Conservation (phyloP, 2,888 invertebrate species). For the Agapetus fuscipes region DNA sequence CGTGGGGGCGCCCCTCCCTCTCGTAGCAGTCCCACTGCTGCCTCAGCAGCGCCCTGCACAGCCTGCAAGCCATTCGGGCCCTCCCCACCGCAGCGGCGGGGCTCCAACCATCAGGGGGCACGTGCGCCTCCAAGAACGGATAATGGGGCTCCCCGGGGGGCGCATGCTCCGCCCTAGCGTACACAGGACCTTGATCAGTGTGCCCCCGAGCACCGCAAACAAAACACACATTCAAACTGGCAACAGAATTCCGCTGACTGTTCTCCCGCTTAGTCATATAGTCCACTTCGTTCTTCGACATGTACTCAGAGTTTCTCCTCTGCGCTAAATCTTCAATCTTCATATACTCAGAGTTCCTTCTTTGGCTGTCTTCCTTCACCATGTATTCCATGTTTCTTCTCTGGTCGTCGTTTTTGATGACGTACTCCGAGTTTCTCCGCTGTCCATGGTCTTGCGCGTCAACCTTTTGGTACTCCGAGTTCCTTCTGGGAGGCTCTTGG, state of each 20-base stretch:
- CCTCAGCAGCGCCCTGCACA: constrained; percentile 76
- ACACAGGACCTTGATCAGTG: constrained; percentile 48
- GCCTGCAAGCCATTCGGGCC: constrained; percentile 67
- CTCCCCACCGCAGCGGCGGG: constrained; percentile 33
- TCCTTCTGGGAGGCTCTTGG: too few relatives aligned
- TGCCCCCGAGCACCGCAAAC: constrained; percentile 67
- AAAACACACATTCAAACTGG: constrained; percentile 40
- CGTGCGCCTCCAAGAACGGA: constrained; percentile 84
- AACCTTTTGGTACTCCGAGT: too few relatives aligned
- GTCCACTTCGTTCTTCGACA: neutral
- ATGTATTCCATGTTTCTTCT: neutral
- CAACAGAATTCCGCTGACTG: neutral
- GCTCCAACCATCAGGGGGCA: constrained; percentile 70
- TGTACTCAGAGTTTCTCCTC: neutral
- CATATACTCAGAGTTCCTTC: neutral
- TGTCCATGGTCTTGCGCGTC: neutral
- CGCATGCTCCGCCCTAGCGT: constrained; percentile 58
- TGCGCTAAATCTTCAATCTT: too few relatives aligned
- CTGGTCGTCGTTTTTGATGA: neutral
- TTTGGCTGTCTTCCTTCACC: neutral
- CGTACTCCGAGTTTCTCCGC: neutral
- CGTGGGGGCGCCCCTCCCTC: constrained; percentile 72
- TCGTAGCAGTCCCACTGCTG: constrained; percentile 93
- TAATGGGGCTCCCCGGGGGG: constrained; percentile 74
- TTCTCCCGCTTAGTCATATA: constrained; percentile 1